These are phyloP conservation scores for Thecophora atra DNA, from an alignment of 2,888 invertebrate genomes.

Conservation along the genomic window DNA sequence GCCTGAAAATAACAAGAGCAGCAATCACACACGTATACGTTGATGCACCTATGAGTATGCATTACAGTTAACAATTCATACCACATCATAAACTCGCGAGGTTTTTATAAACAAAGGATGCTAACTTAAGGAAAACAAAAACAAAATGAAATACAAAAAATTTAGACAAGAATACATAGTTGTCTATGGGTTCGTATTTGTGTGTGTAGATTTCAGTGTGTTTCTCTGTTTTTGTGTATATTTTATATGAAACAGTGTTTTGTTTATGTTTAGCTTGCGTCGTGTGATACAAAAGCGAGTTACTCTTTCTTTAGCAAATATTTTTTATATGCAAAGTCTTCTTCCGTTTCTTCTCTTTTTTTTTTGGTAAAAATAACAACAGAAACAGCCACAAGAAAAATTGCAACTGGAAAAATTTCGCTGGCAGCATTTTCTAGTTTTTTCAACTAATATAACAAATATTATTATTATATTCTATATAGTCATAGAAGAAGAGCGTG, in stretches of 20 bases:
- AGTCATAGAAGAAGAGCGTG: background rate
- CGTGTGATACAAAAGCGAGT: background rate
- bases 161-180: background rate
- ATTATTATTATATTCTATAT: too few species aligned
- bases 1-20: too few species aligned
- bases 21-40: background rate
- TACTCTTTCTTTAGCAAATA: background rate
- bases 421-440: background rate
- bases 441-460: too few species aligned
- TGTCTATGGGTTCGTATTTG: background rate
- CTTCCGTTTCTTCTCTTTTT: background rate
- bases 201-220: too few species aligned
- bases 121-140: background rate
- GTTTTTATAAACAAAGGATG: background rate
- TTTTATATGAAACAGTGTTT: background rate
- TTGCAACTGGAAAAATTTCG: background rate
- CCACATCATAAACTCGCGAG: background rate
- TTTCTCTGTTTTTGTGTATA: background rate
- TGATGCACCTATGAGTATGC: background rate
- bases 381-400: background rate
- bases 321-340: background rate
- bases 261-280: background rate
- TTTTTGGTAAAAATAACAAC: too few species aligned
- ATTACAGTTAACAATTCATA: background rate
- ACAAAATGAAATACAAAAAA: slow-evolving; percentile 8